These are phyloP conservation scores for Phaonia tiefii DNA, from an alignment of 2,888 invertebrate species.

Conservation along the genomic window DNA sequence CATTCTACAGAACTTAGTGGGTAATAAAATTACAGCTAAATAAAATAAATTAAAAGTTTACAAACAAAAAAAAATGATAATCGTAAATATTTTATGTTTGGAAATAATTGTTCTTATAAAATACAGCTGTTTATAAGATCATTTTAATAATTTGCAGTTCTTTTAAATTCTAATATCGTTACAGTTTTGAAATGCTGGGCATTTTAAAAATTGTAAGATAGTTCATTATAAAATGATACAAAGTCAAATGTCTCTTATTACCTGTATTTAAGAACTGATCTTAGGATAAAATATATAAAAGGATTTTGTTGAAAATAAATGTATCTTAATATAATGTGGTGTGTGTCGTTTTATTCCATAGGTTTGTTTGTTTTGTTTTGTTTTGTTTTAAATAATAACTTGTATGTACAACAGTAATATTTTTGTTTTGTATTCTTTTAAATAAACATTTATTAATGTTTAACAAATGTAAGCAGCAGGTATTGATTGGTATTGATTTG, in stretches of 20 bases:
- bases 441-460: slow-evolving; percentile 48
- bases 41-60: slow-evolving; percentile 26
- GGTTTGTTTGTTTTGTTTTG: slow-evolving; percentile 10
- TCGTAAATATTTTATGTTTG: not conserved
- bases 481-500: slow-evolving; percentile 6
- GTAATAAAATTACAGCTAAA: slow-evolving; percentile 28
- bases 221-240: too few relatives aligned
- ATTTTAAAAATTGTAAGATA: too few relatives aligned
- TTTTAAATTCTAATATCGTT: not conserved
- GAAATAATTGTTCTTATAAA: not conserved
- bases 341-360: slow-evolving; percentile 11
- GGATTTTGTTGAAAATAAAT: slow-evolving; percentile 2
- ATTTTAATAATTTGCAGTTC: not conserved
- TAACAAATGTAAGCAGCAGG: slow-evolving; percentile 63
- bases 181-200: not conserved
- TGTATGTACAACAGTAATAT: slow-evolving; percentile 26
- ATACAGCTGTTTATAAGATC: too few relatives aligned
- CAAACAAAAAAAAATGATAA: not conserved
- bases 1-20: slow-evolving; percentile 30
- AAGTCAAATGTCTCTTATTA: too few relatives aligned
- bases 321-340: not conserved
- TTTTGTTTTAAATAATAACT: slow-evolving; percentile 19
- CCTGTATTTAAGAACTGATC: too few relatives aligned
- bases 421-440: slow-evolving; percentile 31
- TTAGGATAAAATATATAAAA: too few relatives aligned